Evolutionary conservation across 2,797 vertebrate species (phyloP), one percentile per base, ranked within the genome.

Genomic region (Tamandua tetradactyla): DNA sequence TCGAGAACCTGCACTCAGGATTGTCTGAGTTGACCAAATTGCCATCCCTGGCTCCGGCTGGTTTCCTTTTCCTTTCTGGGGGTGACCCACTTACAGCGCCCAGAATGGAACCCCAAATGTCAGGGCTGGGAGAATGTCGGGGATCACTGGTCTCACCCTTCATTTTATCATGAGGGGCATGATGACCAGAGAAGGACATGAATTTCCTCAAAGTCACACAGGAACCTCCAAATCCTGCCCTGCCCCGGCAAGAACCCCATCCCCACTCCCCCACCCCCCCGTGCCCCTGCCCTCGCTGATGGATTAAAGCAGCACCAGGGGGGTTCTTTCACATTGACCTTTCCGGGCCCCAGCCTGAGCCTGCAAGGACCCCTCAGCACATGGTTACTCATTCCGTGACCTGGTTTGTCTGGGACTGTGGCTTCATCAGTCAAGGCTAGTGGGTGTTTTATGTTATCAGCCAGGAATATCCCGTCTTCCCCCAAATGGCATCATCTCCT

Each of bases 261-360:
- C 18, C 9, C 0, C 4, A 37, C 44, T 47, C 44, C 35, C 37
- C 9, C 17, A 3, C 2, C n/a, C 68, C 30, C 35, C 13, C 2
- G 0, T 1, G 2, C 32, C 23, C 37, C 78, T 62, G 15, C 14
- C 62, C n/a, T 3, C 17, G 44, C 78, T 22, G 35, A 37, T 66
- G 17, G 11, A 20, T 1, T 13, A 66, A 35, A 68, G 42, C 17
- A 1, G 3, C 5, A 3, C 0, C 27, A 0, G 5, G 47, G 23
- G 5, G 7, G 23, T 12, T 14, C 27, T 57, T 40, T n/a, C 11
- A 8, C 10, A 0, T 3, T 17, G 6, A 0, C 1, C 8, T 44
- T 49, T 47, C 62, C 0, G 11, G 23, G 25, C 23, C 40, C 20
- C 30, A 1, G 68, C 40, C 83, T 42, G 18, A 27, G 66, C 75